Base-by-base conservation (phyloP, 2,888 invertebrate species). In the Tortricodes alternella region DNA sequence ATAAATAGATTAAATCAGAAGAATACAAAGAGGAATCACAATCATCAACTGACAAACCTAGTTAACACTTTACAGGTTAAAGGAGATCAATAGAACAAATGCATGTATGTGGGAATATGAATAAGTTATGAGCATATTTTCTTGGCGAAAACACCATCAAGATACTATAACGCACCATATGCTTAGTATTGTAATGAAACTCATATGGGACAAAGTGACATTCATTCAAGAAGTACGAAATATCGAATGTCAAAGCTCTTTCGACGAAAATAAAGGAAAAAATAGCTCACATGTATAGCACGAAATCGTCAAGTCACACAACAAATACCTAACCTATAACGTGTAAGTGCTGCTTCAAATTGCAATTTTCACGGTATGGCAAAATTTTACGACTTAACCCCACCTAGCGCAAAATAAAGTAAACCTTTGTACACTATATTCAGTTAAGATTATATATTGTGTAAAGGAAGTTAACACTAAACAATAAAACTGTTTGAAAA, bases 311-410 rank as follows among this genome's bases (percentile, higher is more conserved):
- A 29, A 56, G 44, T 56, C 43, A 50, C 56, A 56, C 50, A 56
- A 56, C 50, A 56, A 56, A 56, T 50, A 50, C 18, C 56, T 56
- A 56, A 56, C 56, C 56, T 56, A 44, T 56, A n/a, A 56, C 62
- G 52, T 62, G 58, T 51, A 58, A 58, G 46, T 38, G 38, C 32
- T 53, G 48, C 53, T 21, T 23, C 43, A 29, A 37, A 56, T 44
- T 56, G 16, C 50, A 56, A 41, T 50, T 43, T 48, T 35, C 35
- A 52, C 46, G 46, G 53, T 55, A 53, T 46, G 34, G 51, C 52
- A 43, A 53, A 49, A 53, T 71, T 70, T 68, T 67, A 71, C 65
- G 69, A 74, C 77, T 78, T 89, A 89, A 89, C 89, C 89, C 88
- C 83, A 88, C 85, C 83, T 85, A 78, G 62, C 67, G 74, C 68